phyloP scores from a whole-genome alignment of 2,888 invertebrate genomes.

The Sericinus montela region DNA sequence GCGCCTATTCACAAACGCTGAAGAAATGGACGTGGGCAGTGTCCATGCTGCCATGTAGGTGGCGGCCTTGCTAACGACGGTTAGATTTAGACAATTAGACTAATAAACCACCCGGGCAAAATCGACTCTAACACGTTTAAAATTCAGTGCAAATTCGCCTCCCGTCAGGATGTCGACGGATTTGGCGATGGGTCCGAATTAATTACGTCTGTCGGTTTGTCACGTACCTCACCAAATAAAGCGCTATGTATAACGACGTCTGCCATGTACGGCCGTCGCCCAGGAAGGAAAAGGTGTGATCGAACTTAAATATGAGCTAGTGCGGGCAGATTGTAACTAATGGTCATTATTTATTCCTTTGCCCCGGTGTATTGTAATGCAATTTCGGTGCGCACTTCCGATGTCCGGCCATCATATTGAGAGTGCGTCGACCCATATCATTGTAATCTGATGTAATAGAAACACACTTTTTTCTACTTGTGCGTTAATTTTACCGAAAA shows the following conservation, averaged over 20 bases:
- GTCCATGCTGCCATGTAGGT: constrained; percentile 68
- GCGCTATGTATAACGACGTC: constrained; percentile 46
- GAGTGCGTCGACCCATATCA: constrained; percentile 48
- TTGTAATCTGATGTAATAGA: background rate
- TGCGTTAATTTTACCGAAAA: too few species aligned
- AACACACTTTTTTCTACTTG: too few species aligned
- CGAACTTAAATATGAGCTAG: constrained; percentile 43
- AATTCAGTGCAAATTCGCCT: constrained; percentile 52
- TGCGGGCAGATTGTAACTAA: constrained; percentile 25
- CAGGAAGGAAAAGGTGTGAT: constrained; percentile 70
- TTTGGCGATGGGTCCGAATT: constrained; percentile 67
- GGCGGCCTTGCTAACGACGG: constrained; percentile 68
- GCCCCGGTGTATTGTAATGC: constrained; percentile 53
- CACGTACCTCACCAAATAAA: constrained; percentile 73
- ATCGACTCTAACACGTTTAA: constrained; percentile 44
- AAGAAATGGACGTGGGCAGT: constrained; percentile 73
- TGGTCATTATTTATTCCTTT: constrained; percentile 36
- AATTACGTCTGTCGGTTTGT: constrained; percentile 61
- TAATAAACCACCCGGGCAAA: constrained; percentile 34
- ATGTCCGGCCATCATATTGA: constrained; percentile 41
- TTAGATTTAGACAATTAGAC: constrained; percentile 54
- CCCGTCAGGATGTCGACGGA: constrained; percentile 45
- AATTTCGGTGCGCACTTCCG: constrained; percentile 62
- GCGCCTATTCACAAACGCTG: constrained; percentile 37
- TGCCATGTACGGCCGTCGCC: constrained; percentile 54